These are phyloP conservation scores for Procambarus clarkii DNA, from an alignment of 1,140 invertebrate genomes.

Conservation along the genomic window DNA sequence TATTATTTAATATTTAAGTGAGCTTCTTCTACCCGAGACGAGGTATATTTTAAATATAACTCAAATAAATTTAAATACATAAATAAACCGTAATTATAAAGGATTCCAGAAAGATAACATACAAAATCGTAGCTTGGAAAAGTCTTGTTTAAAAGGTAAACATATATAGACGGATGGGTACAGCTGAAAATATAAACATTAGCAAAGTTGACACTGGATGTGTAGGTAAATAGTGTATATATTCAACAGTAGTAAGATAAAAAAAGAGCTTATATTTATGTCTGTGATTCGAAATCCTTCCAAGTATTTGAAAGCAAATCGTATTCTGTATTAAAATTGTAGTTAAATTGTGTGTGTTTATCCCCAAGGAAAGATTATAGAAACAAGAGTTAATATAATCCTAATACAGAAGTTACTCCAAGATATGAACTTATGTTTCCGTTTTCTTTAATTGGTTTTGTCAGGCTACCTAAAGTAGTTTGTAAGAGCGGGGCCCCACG, in stretches of 20 bases:
- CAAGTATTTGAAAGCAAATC: slow-evolving; percentile 19
- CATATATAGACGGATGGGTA: not conserved
- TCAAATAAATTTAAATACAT: too few relatives aligned
- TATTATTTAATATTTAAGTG: not conserved
- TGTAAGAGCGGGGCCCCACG: not conserved
- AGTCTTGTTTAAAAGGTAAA: not conserved
- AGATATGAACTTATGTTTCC: not conserved
- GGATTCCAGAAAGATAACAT: not conserved
- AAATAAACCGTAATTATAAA: not conserved
- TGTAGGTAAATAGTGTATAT: not conserved
- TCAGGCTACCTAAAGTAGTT: not conserved
- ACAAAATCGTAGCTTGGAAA: not conserved
- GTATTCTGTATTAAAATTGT: not conserved
- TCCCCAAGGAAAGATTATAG: not conserved
- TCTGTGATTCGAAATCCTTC: slow-evolving; percentile 49
- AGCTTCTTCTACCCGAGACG: not conserved
- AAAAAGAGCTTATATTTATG: slow-evolving; percentile 37
- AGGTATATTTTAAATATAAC: not conserved
- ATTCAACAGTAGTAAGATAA: not conserved
- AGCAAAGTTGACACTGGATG: not conserved
- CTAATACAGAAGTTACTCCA: not conserved
- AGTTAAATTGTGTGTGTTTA: not conserved
- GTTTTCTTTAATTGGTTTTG: slow-evolving; percentile 7
- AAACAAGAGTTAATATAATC: not conserved
- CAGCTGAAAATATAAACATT: too few relatives aligned